Evolutionary conservation across 2,888 invertebrate species (phyloP).

Genomic region (Cenopis cana): DNA sequence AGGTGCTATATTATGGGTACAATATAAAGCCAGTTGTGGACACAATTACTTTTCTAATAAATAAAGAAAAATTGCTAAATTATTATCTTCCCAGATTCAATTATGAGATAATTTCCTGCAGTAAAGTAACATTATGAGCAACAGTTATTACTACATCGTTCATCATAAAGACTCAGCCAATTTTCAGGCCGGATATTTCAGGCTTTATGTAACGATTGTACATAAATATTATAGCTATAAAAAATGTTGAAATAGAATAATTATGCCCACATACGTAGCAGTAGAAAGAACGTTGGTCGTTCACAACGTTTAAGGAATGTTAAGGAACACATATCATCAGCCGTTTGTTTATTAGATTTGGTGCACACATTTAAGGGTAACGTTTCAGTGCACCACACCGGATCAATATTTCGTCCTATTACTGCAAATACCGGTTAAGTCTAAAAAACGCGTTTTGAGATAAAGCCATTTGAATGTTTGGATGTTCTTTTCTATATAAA

Average conservation of each 20-base stretch:
- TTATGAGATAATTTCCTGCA: not conserved
- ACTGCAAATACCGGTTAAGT: too few relatives aligned
- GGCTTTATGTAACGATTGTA: not conserved
- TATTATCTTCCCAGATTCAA: not conserved
- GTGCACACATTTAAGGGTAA: not conserved
- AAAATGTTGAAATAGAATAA: not conserved
- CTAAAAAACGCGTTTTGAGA: too few relatives aligned
- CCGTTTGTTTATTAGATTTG: conserved; percentile 4
- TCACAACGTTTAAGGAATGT: conserved; percentile 31
- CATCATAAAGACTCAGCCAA: not conserved
- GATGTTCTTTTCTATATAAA: too few relatives aligned
- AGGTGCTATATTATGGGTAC: conserved; percentile 47
- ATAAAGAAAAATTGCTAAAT: not conserved
- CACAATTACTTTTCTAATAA: conserved; percentile 38
- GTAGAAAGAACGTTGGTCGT: conserved; percentile 10
- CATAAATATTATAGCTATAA: not conserved
- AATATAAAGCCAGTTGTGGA: conserved; percentile 23
- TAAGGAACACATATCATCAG: conserved; percentile 8
- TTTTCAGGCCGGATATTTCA: not conserved
- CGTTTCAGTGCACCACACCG: too few relatives aligned
- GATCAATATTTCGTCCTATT: too few relatives aligned
- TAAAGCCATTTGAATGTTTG: too few relatives aligned
- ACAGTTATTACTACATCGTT: not conserved
- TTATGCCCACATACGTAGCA: conserved; percentile 19
- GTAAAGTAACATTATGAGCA: not conserved